phyloP scores from a whole-genome alignment of 2,888 invertebrate genomes.

The Chorisops tibialis region DNA sequence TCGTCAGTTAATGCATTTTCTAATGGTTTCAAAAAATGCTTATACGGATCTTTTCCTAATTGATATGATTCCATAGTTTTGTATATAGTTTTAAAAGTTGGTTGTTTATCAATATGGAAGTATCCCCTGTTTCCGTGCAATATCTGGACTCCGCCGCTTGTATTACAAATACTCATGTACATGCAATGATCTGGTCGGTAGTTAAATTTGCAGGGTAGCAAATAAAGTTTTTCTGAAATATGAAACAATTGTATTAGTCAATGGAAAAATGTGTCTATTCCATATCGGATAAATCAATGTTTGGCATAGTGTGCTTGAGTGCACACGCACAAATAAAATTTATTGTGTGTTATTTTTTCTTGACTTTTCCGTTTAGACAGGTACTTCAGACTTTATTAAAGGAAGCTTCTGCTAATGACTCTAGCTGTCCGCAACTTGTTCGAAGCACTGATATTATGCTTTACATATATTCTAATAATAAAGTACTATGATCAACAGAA shows the following conservation, averaged over 20 bases:
- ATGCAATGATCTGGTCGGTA: conserved; percentile 95
- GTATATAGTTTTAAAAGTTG: conserved; percentile 74
- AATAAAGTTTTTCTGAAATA: conserved; percentile 68
- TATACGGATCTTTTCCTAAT: conserved; percentile 63
- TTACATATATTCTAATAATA: no score
- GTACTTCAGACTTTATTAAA: no score
- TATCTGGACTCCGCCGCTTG: conserved; percentile 67
- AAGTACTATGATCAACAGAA: no score
- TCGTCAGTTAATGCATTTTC: conserved; percentile 54
- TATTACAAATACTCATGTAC: conserved; percentile 84
- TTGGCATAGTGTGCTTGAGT: no score
- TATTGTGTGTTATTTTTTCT: no score
- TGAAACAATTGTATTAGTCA: conserved; percentile 65
- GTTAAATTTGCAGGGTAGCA: conserved; percentile 84
- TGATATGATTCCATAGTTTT: conserved; percentile 57
- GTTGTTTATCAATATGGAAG: conserved; percentile 83
- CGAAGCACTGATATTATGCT: neutral
- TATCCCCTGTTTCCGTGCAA: conserved; percentile 85
- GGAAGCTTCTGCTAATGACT: no score
- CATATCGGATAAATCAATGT: no score
- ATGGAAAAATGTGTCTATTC: no score
- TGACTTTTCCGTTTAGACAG: no score
- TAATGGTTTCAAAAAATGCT: conserved; percentile 58
- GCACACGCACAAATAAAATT: no score
- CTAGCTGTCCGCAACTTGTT: conserved; percentile 64